These are phyloP conservation scores for Pelobates cultripes DNA, from an alignment of 2,797 vertebrate genomes.

Conservation along the genomic window DNA sequence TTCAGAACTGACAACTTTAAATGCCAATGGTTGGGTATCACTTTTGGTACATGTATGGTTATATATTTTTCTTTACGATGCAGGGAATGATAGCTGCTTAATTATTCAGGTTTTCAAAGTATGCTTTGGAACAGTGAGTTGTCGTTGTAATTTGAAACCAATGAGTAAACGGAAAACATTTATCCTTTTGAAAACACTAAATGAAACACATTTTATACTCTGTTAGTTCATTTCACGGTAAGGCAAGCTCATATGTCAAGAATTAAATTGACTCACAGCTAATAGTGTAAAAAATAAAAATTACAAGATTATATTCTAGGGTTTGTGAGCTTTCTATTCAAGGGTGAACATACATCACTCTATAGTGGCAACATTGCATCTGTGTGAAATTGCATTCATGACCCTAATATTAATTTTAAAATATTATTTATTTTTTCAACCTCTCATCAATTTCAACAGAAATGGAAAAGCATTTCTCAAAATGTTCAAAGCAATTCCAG, in stretches of 20 bases:
- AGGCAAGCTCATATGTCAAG: constrained; percentile 42
- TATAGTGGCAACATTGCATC: not conserved
- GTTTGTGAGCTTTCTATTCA: not conserved
- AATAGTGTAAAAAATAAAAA: constrained; percentile 36
- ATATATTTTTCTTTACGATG: constrained; percentile 3
- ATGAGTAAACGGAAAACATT: constrained; percentile 50
- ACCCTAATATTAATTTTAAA: not conserved
- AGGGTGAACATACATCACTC: not conserved
- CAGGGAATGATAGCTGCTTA: constrained; percentile 37
- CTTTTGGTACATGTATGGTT: not conserved
- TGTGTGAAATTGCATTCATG: not conserved
- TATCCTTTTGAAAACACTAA: constrained; percentile 50
- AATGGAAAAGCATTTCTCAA: not conserved
- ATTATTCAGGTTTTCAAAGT: constrained; percentile 43
- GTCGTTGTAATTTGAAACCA: constrained; percentile 51
- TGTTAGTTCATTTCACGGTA: constrained; percentile 52
- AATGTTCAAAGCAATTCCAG: no score
- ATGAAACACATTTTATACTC: constrained; percentile 48
- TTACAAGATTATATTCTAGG: constrained; percentile 3
- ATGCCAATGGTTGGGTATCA: not conserved
- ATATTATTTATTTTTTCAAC: not conserved
- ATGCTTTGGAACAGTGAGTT: constrained; percentile 35
- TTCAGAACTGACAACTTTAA: no score
- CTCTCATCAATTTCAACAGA: not conserved
- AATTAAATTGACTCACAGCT: constrained; percentile 42